Evolutionary conservation across 2,113 vertebrate genomes (phyloP), one percentile per base, ranked within the genome.

Genomic region (Nyctibius bracteatus): DNA sequence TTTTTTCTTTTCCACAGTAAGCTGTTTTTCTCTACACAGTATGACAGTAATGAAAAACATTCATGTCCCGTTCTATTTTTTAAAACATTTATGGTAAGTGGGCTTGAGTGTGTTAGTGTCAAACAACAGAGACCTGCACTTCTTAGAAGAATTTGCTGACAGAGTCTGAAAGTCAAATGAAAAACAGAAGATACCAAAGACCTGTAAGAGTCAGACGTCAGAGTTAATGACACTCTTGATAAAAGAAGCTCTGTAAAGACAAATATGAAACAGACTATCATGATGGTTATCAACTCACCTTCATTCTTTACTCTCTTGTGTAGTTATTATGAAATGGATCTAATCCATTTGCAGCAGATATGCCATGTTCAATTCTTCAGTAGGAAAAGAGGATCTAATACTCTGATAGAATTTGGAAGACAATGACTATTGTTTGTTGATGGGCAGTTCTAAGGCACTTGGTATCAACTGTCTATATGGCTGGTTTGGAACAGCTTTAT

Each of bases 11-110:
- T 93, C 94, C n/a, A 93, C 92, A 81, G 37, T 95, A 97, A 97
- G 92, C 94, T 98, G 72, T 78, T 96, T 97, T 97, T 96, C 93
- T 96, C 95, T 88, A 78, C 72, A 72, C 79, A 90, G 86, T 95
- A 58, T 98, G 98, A 98, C 97, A 98, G 97, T 97, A 98, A 97
- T 97, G 95, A 97, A 97, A 96, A 91, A 44, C 78, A 97, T 95
- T 96, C 96, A 43, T 97, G 97, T 98, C 97, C 95, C 65, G 23
- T 95, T 96, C 86, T 94, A 27, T 44, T 90, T 94, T 96, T 94
- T 72, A 93, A 98, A 97, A 96, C 73, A 54, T 90, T 96, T 93
- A 75, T 97, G 91, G 74, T 96, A 94, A 94, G 93, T 96, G 96
- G 95, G 75, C 89, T 92, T 73, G 88, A 95, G 82, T n/a, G 2